Evolutionary conservation across 1,140 invertebrate genomes (phyloP), one percentile per base, ranked within the genome.

Genomic region (Babylonia areolata): DNA sequence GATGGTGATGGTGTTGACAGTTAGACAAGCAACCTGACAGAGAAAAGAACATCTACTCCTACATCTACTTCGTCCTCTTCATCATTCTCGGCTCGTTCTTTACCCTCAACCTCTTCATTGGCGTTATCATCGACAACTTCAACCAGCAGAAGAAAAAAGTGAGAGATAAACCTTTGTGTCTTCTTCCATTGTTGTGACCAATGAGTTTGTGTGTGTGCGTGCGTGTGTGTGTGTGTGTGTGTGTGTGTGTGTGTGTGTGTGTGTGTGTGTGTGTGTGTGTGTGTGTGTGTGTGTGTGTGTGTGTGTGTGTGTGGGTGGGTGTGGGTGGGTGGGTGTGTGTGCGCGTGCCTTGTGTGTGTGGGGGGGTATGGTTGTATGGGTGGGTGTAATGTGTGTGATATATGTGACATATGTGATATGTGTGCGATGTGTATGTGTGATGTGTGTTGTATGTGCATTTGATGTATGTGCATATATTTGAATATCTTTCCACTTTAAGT

Each of bases 71-170:
- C 95, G 98, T 99, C 91, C 97, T 99, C 94, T 99, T 99, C 95
- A 99, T 99, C 90, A 98, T 99, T 91, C 98, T 99, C 95, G 98
- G 98, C 87, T 98, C 98, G 91, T 99, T 99, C 96, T 99, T 99
- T 95, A 99, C 98, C 90, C 96, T 99, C 86, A 99, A 99, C 95
- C 96, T 99, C 92, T 99, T 99, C 95, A 99, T 99, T 95, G 98
- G 98, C 96, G 98, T 99, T 92, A 99, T 99, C 95, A 99, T 99
- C 94, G 98, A 99, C 94, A 99, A 99, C 95, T 99, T 99, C 95
- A 99, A 99, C 95, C 98, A 99, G 95, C 98, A 99, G 95, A 99
- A 99, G 96, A 99, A 99, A 95, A 94, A 94, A 91, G 95, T 96
- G 95, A 71, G 69, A 9, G 69, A 20, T 71, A 6, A 20, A 33